Percentiles rank a stretch among this genome's conserved stretches.
Conservation (phyloP, 2,888 invertebrate species). For the Eupithecia abbreviata region DNA sequence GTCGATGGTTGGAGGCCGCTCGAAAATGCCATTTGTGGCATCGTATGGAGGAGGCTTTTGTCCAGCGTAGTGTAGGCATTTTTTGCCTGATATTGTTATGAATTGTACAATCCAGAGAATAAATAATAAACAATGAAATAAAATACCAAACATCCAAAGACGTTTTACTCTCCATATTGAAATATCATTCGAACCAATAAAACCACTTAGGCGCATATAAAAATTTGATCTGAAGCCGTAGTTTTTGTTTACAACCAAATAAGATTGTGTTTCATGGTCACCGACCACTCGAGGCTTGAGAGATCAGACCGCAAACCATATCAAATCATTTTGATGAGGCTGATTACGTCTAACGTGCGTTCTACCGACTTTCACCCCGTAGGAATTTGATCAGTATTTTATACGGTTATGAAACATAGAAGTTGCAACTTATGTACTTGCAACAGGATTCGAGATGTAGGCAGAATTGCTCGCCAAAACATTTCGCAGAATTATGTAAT, state of each 20-base stretch:
- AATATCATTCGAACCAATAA: neutral
- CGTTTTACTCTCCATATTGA: neutral
- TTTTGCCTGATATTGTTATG: neutral
- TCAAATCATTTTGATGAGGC: slow-evolving; percentile 29
- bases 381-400: slow-evolving; percentile 25
- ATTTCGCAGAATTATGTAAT: slow-evolving; percentile 26
- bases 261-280: slow-evolving; percentile 21
- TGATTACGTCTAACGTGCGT: slow-evolving; percentile 5
- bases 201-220: neutral
- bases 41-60: neutral
- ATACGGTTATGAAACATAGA: slow-evolving; percentile 28
- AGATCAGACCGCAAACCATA: slow-evolving; percentile 25
- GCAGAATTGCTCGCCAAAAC: slow-evolving; percentile 29
- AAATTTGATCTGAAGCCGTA: neutral
- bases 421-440: slow-evolving; percentile 17
- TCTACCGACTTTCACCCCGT: slow-evolving; percentile 29
- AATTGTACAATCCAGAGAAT: neutral
- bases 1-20: neutral
- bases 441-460: slow-evolving; percentile 21
- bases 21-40: neutral
- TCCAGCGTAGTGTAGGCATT: neutral
- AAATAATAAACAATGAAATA: neutral
- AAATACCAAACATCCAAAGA: neutral
- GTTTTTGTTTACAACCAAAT: slow-evolving; percentile 12
- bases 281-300: slow-evolving; percentile 4